phyloP scores from a whole-genome alignment of 2,113 vertebrate genomes.

The Dromaius novaehollandiae region DNA sequence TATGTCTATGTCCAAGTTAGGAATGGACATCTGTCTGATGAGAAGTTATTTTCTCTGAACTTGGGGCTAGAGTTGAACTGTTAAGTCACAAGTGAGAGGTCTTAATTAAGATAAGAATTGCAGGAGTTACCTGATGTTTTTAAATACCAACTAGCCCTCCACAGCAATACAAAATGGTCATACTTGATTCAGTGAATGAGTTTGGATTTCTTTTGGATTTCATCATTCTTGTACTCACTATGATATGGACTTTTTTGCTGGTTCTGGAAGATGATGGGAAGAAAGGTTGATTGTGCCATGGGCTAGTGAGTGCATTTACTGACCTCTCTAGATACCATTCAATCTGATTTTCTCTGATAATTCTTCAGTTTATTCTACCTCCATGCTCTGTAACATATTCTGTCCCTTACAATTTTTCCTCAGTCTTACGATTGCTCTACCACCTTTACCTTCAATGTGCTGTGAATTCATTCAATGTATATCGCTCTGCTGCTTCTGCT shows the following conservation, averaged over 20 bases:
- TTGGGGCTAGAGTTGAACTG: not conserved
- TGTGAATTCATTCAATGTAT: not conserved
- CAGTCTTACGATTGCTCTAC: not conserved
- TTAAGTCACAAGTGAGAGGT: slow-evolving; percentile 3
- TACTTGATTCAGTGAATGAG: not conserved
- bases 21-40: not conserved
- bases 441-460: not conserved
- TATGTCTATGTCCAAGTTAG: accelerated
- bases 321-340: not conserved
- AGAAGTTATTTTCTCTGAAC: slow-evolving; percentile 1
- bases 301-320: not conserved
- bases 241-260: not conserved
- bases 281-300: not conserved
- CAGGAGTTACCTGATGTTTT: not conserved
- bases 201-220: not conserved
- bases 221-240: not conserved
- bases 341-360: not conserved
- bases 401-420: not conserved
- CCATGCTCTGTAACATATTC: not conserved
- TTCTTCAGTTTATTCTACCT: not conserved
- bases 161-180: not conserved
- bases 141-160: not conserved
- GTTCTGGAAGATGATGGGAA: accelerated
- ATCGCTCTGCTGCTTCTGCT: not conserved
- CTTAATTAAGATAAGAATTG: not conserved